phyloP scores from a whole-genome alignment of 92 coral and sea anemone genomes.

The Epizoanthus ramosus region DNA sequence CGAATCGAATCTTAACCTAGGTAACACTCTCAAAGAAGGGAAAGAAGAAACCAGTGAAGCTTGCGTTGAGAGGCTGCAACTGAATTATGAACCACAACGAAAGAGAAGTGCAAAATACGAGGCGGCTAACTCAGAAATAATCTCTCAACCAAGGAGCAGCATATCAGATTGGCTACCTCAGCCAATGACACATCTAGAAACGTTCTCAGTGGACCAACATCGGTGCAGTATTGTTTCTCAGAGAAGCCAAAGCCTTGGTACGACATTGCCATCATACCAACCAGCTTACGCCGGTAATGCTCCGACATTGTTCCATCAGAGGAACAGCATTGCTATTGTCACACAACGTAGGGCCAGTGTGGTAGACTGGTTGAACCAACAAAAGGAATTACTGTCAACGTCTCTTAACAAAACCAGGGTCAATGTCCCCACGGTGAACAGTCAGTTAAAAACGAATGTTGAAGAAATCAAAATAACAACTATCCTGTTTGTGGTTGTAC shows the following conservation, averaged over 20 bases:
- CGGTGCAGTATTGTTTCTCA: slow-evolving; percentile 31
- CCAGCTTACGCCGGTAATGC: background rate
- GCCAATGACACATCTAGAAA: slow-evolving; percentile 13
- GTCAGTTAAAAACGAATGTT: slow-evolving; percentile 30
- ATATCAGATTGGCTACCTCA: slow-evolving; percentile 28
- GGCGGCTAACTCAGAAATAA: background rate
- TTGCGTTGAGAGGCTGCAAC: background rate
- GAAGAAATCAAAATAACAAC: slow-evolving; percentile 41
- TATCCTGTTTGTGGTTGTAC: slow-evolving; percentile 23
- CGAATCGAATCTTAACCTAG: background rate
- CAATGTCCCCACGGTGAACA: background rate
- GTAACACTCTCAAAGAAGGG: background rate
- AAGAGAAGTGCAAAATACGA: slow-evolving; percentile 14
- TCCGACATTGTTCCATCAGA: slow-evolving; percentile 16
- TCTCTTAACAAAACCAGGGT: slow-evolving; percentile 3
- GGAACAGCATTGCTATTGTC: slow-evolving; percentile 37
- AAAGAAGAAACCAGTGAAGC: background rate
- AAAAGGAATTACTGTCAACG: slow-evolving; percentile 3
- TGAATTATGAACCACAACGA: background rate
- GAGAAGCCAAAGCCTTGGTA: slow-evolving; percentile 32
- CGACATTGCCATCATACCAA: slow-evolving; percentile 14
- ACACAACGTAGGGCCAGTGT: slow-evolving; percentile 25
- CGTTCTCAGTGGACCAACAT: slow-evolving; percentile 11
- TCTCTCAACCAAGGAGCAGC: slow-evolving; percentile 21
- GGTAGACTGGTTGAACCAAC: slow-evolving; percentile 30